These are phyloP conservation scores for Darevskia nairensis DNA, from an alignment of 2,797 vertebrate species.

Conservation along the genomic window DNA sequence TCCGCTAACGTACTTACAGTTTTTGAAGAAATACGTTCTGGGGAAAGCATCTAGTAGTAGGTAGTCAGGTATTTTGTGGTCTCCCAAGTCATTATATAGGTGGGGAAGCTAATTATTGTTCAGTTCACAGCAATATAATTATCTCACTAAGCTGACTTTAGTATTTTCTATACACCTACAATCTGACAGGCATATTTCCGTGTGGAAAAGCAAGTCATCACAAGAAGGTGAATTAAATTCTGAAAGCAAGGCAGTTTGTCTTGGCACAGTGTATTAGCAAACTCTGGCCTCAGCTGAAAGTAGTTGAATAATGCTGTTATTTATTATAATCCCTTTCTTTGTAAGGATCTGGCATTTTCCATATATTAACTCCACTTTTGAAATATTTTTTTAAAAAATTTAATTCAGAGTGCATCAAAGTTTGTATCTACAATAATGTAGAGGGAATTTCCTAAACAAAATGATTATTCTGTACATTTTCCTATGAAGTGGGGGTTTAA, in stretches of 20 bases:
- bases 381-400: background rate
- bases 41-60: background rate
- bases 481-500: background rate
- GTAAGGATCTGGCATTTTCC: background rate
- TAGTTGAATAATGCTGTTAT: background rate
- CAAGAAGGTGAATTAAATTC: background rate
- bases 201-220: background rate
- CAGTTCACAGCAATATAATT: background rate
- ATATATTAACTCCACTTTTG: background rate
- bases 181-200: background rate
- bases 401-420: background rate
- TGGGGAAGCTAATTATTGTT: background rate
- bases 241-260: conserved; percentile 1
- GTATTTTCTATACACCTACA: background rate
- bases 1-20: background rate
- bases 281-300: conserved; percentile 11
- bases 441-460: background rate
- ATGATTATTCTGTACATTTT: background rate
- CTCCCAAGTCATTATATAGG: background rate
- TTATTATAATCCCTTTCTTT: conserved; percentile 2
- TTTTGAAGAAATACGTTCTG: background rate
- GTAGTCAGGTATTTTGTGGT: background rate
- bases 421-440: background rate
- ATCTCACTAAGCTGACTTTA: background rate
- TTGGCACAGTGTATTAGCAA: background rate